Conservation (phyloP, 2,113 vertebrate species). For the Ceyx melanurus region DNA sequence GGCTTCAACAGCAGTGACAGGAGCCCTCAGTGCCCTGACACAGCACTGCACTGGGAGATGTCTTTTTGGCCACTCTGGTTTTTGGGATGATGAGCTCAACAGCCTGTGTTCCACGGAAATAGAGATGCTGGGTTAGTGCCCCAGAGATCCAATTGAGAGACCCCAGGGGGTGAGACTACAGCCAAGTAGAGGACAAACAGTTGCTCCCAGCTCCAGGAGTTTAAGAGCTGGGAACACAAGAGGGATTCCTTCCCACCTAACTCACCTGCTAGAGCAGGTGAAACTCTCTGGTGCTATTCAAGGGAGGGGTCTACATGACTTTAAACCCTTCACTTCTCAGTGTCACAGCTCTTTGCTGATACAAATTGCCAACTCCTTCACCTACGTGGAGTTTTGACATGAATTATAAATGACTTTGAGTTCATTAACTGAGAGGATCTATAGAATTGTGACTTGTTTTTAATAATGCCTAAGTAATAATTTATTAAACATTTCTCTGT, state of each 20-base stretch:
- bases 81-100: not conserved
- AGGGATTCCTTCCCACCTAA: not conserved
- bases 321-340: not conserved
- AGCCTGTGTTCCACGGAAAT: not conserved
- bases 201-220: not conserved
- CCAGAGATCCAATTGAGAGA: not conserved
- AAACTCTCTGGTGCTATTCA: not conserved
- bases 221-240: not conserved
- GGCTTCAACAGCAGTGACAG: not conserved
- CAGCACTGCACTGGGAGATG: not conserved
- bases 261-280: not conserved
- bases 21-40: not conserved
- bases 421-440: conserved; percentile 37
- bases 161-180: not conserved
- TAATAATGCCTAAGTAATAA: conserved; percentile 58
- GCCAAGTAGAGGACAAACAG: not conserved
- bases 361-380: not conserved
- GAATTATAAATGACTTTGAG: conserved; percentile 48
- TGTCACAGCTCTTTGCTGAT: not conserved
- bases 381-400: not conserved
- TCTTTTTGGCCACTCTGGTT: not conserved
- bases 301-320: not conserved
- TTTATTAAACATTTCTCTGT: conserved; percentile 57
- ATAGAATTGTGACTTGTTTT: conserved; percentile 59
- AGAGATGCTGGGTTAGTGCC: not conserved